Base-by-base conservation (phyloP, 2,797 vertebrate genomes). In the Scomberomorus guttatus region DNA sequence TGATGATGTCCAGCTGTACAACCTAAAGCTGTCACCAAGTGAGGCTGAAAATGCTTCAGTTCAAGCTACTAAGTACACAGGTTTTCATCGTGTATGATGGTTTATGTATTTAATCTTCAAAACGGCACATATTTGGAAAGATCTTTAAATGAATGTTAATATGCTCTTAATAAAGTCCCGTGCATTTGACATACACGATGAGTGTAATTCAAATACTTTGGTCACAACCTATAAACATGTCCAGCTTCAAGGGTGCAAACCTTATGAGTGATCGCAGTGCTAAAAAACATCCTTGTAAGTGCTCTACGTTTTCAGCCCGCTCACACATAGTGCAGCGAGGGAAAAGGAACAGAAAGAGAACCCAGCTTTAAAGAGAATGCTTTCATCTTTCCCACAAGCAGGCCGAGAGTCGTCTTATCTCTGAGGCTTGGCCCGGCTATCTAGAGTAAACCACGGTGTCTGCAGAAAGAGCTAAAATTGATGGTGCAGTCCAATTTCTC, bases 321-420 rank as follows among this genome's bases (percentile, higher is more conserved):
- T 58, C 44, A 6, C 69, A 48, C 61, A 55, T 13, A 24, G 27
- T 57, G 14, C 11, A 74, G 72, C 2, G 2, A 62, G 52, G 71
- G 57, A 55, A 64, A 68, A 59, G 73, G 55, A 64, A 61, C 61
- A 73, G 67, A 79, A 61, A 72, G 44, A 80, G 65, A 57, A 86
- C 81, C 58, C 60, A 59, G 71, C 71, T 63, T 72, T 50, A 50
- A 52, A 72, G 78, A 66, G 87, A 92, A 88, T 87, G 89, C 90
- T 91, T 93, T 90, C 85, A 91, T 92, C 79, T 90, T 84, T 89
- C 81, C 81, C 85, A 90, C 85, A 89, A 80, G 79, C 85, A 72
- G 83, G 79, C 79, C 51, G 77, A 89, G 87, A 90, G 78, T 72
- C 73, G 72, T 87, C 92, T 95, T 95, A 95, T 95, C 94, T 83